A percentile compares a stretch with the other conserved stretches of the same genome.
Evolutionary conservation across 2,113 vertebrate genomes (phyloP).

Genomic region (Piaya cayana): DNA sequence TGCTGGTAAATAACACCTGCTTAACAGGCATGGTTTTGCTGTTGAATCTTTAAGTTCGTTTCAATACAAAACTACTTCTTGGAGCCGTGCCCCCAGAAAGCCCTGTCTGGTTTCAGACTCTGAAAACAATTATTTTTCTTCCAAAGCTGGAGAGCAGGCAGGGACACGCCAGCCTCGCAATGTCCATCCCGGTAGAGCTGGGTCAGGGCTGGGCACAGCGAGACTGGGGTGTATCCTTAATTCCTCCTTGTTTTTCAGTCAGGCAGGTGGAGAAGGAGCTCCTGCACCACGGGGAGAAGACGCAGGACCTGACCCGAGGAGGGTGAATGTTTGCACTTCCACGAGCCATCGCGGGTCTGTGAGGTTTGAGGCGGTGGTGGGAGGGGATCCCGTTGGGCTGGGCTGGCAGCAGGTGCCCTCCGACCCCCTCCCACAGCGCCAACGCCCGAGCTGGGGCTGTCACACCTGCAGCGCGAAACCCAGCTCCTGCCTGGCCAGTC

Average conservation of each 20-base stretch:
- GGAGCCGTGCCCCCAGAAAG: background rate
- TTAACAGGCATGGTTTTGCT: too few relatives aligned
- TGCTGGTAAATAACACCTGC: too few relatives aligned
- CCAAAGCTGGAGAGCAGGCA: background rate
- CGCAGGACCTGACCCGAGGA: background rate
- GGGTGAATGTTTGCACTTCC: background rate
- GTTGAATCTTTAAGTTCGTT: too few relatives aligned
- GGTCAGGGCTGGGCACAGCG: background rate
- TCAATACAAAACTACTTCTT: too few relatives aligned
- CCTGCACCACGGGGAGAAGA: background rate
- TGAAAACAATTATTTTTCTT: background rate
- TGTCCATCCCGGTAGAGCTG: background rate
- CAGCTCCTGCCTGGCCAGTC: background rate
- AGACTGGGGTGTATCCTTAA: background rate
- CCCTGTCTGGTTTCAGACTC: background rate
- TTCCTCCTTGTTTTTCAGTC: background rate
- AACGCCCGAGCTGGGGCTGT: background rate
- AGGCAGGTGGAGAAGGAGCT: background rate
- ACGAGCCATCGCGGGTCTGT: background rate
- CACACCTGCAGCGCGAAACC: rapidly evolving
- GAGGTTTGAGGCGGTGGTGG: background rate
- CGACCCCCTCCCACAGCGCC: background rate
- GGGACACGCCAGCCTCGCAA: rapidly evolving
- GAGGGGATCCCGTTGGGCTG: background rate
- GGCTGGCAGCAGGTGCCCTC: background rate